Evolutionary conservation across 1,140 invertebrate species (phyloP).

Genomic region (Cyclargus thomasi): DNA sequence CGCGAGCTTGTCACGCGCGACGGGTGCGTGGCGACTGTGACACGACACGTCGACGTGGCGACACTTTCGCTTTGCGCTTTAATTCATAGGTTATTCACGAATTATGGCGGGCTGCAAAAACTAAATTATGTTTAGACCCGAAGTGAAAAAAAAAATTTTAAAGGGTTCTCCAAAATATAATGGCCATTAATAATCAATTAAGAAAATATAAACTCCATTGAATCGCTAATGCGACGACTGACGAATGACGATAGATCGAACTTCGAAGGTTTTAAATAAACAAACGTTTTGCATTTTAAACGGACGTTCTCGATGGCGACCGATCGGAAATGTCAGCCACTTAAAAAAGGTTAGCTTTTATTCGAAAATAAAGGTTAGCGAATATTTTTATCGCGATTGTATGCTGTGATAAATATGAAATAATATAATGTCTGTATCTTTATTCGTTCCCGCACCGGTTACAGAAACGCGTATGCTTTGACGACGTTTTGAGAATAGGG

Average conservation of each 20-base stretch:
- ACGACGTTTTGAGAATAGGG: neutral
- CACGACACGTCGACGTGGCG: neutral
- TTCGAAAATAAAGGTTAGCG: constrained; percentile 10
- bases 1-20: constrained; percentile 5
- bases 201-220: neutral
- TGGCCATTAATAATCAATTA: neutral
- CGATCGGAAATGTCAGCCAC: constrained; percentile 11
- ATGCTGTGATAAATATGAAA: neutral
- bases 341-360: constrained; percentile 11
- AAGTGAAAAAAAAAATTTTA: too few species aligned
- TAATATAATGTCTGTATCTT: constrained; percentile 7
- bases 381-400: constrained; percentile 14
- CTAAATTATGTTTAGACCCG: too few species aligned
- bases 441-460: neutral
- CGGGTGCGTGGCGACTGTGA: neutral
- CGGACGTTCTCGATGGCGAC: neutral
- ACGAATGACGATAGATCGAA: neutral
- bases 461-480: neutral
- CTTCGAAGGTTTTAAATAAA: neutral
- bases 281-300: constrained; percentile 13
- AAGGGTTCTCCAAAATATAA: too few species aligned
- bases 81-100: neutral
- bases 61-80: neutral
- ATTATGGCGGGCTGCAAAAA: neutral
- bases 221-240: neutral